phyloP scores from a whole-genome alignment of 2,888 invertebrate genomes.

The Euclidia mi region DNA sequence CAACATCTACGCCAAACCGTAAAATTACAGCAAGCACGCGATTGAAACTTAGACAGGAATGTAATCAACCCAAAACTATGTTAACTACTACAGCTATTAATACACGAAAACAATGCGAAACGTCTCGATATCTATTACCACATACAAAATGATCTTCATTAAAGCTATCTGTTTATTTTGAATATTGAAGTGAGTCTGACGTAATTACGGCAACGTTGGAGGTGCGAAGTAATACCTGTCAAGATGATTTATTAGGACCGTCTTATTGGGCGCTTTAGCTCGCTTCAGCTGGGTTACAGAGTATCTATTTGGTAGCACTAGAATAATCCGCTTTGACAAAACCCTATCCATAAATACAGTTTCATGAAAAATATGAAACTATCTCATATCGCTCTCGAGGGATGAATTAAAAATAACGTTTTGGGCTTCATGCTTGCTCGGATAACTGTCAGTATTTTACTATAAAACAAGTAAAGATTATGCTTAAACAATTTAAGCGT shows the following conservation, averaged over 20 bases:
- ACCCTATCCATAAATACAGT: conserved; percentile 6
- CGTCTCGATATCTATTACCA: conserved; percentile 1
- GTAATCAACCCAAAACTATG: not conserved
- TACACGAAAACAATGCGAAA: not conserved
- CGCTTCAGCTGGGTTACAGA: conserved; percentile 40
- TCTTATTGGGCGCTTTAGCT: conserved; percentile 72
- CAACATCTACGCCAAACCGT: not conserved
- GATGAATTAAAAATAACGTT: too few relatives aligned
- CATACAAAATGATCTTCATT: conserved; percentile 43
- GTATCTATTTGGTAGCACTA: conserved; percentile 37
- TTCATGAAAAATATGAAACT: too few relatives aligned
- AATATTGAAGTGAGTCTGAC: conserved; percentile 65
- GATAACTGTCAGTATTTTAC: too few relatives aligned
- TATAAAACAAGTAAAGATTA: too few relatives aligned
- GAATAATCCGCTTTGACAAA: conserved; percentile 25
- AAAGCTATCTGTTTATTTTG: conserved; percentile 61
- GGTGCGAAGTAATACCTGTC: conserved; percentile 86
- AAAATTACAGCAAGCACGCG: not conserved
- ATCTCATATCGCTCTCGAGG: too few relatives aligned
- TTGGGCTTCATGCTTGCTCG: too few relatives aligned
- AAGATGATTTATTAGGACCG: conserved; percentile 83
- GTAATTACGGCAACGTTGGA: conserved; percentile 73
- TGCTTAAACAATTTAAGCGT: too few relatives aligned
- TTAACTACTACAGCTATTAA: not conserved
- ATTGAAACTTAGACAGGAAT: not conserved